Base-by-base conservation (phyloP, 2,888 invertebrate genomes). In the Troides aeacus region DNA sequence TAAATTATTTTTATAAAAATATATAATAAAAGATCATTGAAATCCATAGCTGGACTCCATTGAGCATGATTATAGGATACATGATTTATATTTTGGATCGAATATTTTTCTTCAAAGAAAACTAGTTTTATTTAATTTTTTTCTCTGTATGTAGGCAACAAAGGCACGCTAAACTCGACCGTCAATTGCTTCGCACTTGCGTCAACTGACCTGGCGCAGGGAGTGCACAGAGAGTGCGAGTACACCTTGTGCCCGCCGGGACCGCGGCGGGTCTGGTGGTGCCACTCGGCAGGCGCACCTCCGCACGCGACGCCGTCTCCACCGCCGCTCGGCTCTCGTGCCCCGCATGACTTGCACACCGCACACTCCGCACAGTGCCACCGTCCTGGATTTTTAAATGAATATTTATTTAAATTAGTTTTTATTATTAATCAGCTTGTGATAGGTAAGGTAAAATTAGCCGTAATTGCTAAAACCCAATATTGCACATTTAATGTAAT, bases 301-400 rank as follows among this genome's bases (percentile, higher is more conserved):
- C 77, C 76, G 76, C 74, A 74, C 69, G 73, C 71, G 64, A 70
- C 63, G 42, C 62, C 50, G 71, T 62, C 66, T 39, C 63, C 64
- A 71, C 77, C 74, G 66, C 93, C 94, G 74, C 88, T 84, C 1
- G 94, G 92, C 57, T 89, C 87, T 1, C 93, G 93, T 68, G 94
- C 89, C 66, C 94, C 94, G 82, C 94, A 94, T 70, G 94, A 94
- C 81, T 94, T 93, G 80, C 94, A 97, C 68, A 96, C 89, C 12
- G 96, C 95, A 83, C 97, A 97, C 76, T 95, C 95, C 70, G 94
- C 94, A 86, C 98, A 98, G 83, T 97, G 97, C 98, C 98, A 98
- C 64, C 97, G 95, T 56, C 94, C 94, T 94, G 23, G 18, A 50
- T 50, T 50, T 50, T 50, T 50, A 15, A 15, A 50, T 17, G 15